Percentiles rank a stretch among this genome's conserved stretches.
Evolutionary conservation across 2,888 invertebrate genomes (phyloP).

Genomic region (Cosmia trapezina): DNA sequence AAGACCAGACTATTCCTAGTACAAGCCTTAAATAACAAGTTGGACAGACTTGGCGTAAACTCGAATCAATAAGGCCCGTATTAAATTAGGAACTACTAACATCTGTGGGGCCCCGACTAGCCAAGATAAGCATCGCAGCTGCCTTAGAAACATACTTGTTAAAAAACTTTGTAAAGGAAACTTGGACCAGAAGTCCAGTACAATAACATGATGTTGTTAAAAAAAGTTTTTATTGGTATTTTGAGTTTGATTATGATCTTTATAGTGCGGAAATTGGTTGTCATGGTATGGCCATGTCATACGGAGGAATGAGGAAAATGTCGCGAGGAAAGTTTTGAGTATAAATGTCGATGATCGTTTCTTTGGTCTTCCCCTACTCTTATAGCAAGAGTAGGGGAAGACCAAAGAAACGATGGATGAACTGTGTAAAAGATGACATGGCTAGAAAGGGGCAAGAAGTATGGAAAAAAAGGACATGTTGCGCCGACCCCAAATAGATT

Average conservation of each 20-base stretch:
- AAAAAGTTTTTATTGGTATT: constrained; percentile 43
- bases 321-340: too few relatives aligned
- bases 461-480: too few relatives aligned
- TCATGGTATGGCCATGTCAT: too few relatives aligned
- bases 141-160: constrained; percentile 37
- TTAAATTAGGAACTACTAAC: constrained; percentile 71
- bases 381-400: too few relatives aligned
- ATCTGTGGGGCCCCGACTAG: constrained; percentile 51
- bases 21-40: constrained; percentile 63
- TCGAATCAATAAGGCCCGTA: constrained; percentile 70
- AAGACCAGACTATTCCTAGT: constrained; percentile 33
- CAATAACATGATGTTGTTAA: constrained; percentile 34
- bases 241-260: constrained; percentile 12
- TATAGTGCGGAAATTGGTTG: too few relatives aligned
- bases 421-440: too few relatives aligned
- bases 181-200: constrained; percentile 1
- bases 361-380: too few relatives aligned
- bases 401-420: too few relatives aligned
- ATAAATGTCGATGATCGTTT: too few relatives aligned
- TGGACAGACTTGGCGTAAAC: constrained; percentile 58
- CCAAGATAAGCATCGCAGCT: constrained; percentile 60
- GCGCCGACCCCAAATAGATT: too few relatives aligned
- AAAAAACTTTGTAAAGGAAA: constrained; percentile 38
- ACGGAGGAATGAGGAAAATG: too few relatives aligned
- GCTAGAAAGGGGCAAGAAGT: too few relatives aligned